Conservation (phyloP, 2,797 vertebrate species). For the Tragelaphus oryx region DNA sequence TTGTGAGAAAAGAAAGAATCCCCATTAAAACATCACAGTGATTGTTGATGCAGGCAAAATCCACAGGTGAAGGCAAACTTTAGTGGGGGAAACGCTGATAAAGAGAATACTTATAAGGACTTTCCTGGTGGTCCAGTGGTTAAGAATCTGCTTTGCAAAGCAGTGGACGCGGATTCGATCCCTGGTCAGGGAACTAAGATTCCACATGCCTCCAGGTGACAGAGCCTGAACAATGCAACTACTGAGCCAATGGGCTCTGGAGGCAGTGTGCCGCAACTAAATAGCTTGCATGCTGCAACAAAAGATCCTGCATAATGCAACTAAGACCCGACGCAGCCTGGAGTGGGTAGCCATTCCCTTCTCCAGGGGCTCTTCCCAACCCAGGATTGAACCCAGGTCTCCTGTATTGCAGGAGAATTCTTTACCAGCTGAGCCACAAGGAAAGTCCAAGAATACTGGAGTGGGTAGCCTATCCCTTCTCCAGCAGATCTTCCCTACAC, state of each 20-base stretch:
- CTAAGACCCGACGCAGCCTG: neutral
- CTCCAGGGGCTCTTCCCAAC: neutral
- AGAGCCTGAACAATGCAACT: neutral
- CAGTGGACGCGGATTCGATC: neutral
- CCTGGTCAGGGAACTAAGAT: neutral
- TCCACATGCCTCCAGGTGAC: neutral
- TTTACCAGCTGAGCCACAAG: neutral
- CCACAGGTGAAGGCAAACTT: neutral
- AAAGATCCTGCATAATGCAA: neutral
- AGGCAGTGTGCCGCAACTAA: neutral
- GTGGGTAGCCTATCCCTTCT: neutral
- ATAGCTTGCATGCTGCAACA: accelerated
- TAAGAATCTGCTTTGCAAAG: neutral
- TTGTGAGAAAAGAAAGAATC: neutral
- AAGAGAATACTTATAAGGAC: neutral
- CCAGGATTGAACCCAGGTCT: neutral
- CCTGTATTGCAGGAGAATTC: neutral
- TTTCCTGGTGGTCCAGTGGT: neutral
- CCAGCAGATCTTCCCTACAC: neutral
- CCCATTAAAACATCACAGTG: neutral
- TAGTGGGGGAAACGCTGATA: neutral
- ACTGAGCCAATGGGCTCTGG: neutral
- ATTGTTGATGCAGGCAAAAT: neutral
- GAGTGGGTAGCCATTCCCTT: neutral
- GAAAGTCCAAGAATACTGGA: neutral